Conservation (phyloP, 2,113 vertebrate genomes). For the Osmerus eperlanus region DNA sequence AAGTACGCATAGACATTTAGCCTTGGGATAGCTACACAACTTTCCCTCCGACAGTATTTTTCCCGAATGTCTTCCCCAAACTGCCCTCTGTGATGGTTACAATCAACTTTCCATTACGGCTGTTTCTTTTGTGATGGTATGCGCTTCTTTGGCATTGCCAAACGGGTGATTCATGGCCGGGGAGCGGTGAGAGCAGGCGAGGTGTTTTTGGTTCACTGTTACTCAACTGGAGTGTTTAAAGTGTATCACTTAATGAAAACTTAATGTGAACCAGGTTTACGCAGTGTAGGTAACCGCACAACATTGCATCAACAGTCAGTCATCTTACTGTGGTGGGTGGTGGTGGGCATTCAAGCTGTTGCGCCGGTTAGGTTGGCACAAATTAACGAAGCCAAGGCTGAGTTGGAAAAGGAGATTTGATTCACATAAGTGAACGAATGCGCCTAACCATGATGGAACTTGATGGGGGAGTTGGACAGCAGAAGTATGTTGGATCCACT, state of each 20-base stretch:
- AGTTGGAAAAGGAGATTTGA: neutral
- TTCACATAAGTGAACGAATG: neutral
- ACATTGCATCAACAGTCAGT: conserved; percentile 22
- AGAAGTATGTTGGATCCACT: neutral
- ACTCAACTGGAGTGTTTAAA: conserved; percentile 50
- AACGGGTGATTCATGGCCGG: conserved; percentile 51
- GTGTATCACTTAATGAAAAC: conserved; percentile 64
- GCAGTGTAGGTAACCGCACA: conserved; percentile 29
- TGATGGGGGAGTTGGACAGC: neutral
- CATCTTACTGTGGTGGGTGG: neutral
- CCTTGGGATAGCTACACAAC: too few relatives aligned
- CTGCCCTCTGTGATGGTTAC: conserved; percentile 56
- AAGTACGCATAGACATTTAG: too few relatives aligned
- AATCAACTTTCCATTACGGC: conserved; percentile 63
- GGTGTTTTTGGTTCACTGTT: conserved; percentile 32
- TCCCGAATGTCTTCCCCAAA: conserved; percentile 24
- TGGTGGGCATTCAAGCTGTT: neutral
- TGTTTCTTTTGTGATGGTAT: conserved; percentile 9
- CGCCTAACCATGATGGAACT: neutral
- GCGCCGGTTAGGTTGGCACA: too few relatives aligned
- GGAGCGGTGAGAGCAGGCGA: conserved; percentile 42
- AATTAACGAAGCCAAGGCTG: too few relatives aligned
- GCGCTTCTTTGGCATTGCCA: conserved; percentile 27
- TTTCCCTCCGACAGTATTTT: too few relatives aligned
- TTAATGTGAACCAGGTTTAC: conserved; percentile 63